Conservation (phyloP, 1,140 invertebrate species). For the Drosophila athabasca region DNA sequence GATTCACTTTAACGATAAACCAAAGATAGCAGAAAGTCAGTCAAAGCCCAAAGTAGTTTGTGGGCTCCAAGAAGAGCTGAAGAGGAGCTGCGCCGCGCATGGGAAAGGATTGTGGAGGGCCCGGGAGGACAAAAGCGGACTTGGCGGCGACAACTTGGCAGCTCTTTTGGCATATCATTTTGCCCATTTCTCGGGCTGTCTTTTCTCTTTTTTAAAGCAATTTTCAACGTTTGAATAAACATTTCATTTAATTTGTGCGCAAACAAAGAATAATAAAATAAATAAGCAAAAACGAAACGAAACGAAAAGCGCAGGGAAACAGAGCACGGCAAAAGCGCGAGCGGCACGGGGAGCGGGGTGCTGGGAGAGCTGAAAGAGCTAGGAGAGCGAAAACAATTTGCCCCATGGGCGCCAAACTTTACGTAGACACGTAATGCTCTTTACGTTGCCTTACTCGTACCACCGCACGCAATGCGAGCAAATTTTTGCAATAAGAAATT, state of each 20-base stretch:
- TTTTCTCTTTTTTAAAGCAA: slow-evolving; percentile 56
- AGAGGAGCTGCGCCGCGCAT: neutral
- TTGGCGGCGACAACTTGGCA: slow-evolving; percentile 72
- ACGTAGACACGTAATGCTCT: slow-evolving; percentile 71
- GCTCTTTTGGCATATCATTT: slow-evolving; percentile 67
- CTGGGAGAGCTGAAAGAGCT: neutral
- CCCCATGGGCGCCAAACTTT: slow-evolving; percentile 66
- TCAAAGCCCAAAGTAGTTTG: slow-evolving; percentile 57
- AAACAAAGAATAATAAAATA: slow-evolving; percentile 75
- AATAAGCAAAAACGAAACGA: slow-evolving; percentile 51
- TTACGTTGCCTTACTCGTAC: slow-evolving; percentile 37
- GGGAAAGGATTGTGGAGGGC: neutral
- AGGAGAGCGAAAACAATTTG: slow-evolving; percentile 58
- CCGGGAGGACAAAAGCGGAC: slow-evolving; percentile 47
- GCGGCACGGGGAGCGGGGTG: no score
- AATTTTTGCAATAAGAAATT: slow-evolving; percentile 75
- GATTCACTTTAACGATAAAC: slow-evolving; percentile 78
- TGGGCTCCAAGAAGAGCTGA: slow-evolving; percentile 1
- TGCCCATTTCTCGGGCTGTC: slow-evolving; percentile 32
- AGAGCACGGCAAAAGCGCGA: neutral
- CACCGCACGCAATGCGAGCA: slow-evolving; percentile 32
- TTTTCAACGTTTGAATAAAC: slow-evolving; percentile 80
- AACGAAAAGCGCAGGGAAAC: slow-evolving; percentile 9
- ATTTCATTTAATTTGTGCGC: slow-evolving; percentile 79
- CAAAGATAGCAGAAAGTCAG: slow-evolving; percentile 76